Evolutionary conservation across 30 jellyfish, hydroid and myxozoan species (phyloP), one percentile per base, ranked within the genome.

Genomic region (Nemopilema nomurai): DNA sequence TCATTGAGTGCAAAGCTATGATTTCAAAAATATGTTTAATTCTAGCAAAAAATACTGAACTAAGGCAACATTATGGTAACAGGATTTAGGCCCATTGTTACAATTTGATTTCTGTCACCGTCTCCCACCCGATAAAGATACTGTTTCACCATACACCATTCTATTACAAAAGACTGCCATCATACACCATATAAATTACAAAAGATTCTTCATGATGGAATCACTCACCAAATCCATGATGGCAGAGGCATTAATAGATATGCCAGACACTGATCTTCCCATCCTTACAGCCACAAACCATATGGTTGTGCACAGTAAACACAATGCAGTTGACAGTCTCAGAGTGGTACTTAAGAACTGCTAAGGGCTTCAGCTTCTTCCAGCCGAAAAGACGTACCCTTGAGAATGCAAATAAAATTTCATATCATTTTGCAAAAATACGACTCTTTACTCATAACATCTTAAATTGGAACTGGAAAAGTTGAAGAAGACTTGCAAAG

Each of bases 301-400:
- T 82, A 50, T 22, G 18, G 29, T 77, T 69, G 28, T 83, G 85
- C 28, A 25, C n/a, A 19, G 83, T 41, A 75, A 86, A 91, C 1
- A 51, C 88, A 26, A 91, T 29, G 57, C 89, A 64, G 62, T 87
- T 91, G 7, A 91, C 76, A 23, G 86, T 80, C 63, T 87, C 91
- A 20, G 86, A 29, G 79, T 91, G 98, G 64, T 86, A 91, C 79
- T 86, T 83, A 57, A 91, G 65, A 1, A 87, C 32, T 1, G 98
- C 98, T 26, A 91, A 74, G 63, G 89, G 96, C 68, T 81, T 91
- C 79, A 91, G 62, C 74, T 76, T 86, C 67, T 91, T 91, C 96
- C 96, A 86, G 18, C 98, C 94, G 57, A 78, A 91, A 26, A 91
- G 28, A 0, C 98, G 96, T 65, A 91, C 72, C 82, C 98, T 91